phyloP scores from a whole-genome alignment of 2,888 invertebrate species.

The Ophioninae sp. region DNA sequence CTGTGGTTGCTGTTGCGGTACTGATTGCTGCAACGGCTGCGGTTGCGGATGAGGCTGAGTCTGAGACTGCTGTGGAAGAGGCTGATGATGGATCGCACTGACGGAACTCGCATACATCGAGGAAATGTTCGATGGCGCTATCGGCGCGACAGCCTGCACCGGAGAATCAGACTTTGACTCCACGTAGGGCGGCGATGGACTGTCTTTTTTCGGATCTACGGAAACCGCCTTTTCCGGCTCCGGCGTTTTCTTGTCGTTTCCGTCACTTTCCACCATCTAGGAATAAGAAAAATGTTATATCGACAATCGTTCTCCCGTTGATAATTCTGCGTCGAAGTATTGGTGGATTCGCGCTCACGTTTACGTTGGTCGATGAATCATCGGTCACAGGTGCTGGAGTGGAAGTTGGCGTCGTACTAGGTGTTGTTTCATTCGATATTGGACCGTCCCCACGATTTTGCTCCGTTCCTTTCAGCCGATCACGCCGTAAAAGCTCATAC shows the following conservation, averaged over 20 bases:
- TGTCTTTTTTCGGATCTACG: constrained; percentile 75
- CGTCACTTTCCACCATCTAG: constrained; percentile 75
- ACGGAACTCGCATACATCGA: constrained; percentile 73
- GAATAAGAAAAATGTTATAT: constrained; percentile 7
- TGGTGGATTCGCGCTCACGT: constrained; percentile 38
- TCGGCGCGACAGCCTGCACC: constrained; percentile 60
- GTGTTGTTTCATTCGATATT: constrained; percentile 78
- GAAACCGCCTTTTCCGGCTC: constrained; percentile 71
- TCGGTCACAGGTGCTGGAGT: constrained; percentile 78
- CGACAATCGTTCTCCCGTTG: neutral
- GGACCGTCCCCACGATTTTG: constrained; percentile 80
- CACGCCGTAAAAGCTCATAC: constrained; percentile 88
- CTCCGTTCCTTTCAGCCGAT: constrained; percentile 84
- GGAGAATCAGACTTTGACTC: constrained; percentile 74
- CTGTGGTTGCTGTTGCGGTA: constrained; percentile 50
- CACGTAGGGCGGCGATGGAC: constrained; percentile 75
- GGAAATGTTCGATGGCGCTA: constrained; percentile 67
- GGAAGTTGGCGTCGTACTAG: constrained; percentile 79
- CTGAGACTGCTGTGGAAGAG: constrained; percentile 75
- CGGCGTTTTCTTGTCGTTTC: constrained; percentile 73
- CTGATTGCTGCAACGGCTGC: constrained; percentile 45
- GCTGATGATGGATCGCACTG: constrained; percentile 73
- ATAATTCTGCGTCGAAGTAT: neutral
- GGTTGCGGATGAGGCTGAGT: constrained; percentile 52
- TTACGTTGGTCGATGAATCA: constrained; percentile 76